Base-by-base conservation (phyloP, 2,113 vertebrate genomes). In the Rhabdornis inornatus region DNA sequence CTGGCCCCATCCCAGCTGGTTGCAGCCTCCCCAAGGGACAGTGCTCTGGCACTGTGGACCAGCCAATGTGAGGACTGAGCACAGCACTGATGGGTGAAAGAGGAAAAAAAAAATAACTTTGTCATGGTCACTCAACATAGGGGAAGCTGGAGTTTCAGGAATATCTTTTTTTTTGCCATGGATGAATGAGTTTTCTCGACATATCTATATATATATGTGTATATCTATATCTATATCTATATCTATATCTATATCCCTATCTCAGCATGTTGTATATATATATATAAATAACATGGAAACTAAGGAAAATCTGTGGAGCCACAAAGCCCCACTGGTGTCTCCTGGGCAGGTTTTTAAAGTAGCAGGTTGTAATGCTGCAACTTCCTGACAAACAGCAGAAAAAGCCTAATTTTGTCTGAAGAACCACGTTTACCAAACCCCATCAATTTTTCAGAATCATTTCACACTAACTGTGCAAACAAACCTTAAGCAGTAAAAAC, bases 11-110 rank as follows among this genome's bases (percentile, higher is more conserved):
- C 44, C 39, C 0, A 0, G 35, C 40, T 31, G 35, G 10, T 5
- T 28, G 13, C 71, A 39, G 44, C 47, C 74, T 40, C 31, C 50
- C 77, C 6, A 2, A 13, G 70, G 42, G 35, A 66, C 13, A 24
- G 2, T 0, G 10, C 2, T 22, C 24, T 17, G 52, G 6, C 20
- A 3, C 0, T 4, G 50, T 9, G 44, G 8, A 35, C 31, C 50
- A 30, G 83, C 10, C 27, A 22, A 4, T 1, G 25, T 0, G 6
- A 49, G 71, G 31, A 44, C 59, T 27, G 56, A 19, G 37, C 90
- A 45, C 70, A 61, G 71, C 82, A 86, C 33, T 4, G 1, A 5
- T 5, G 30, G 57, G 55, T 55, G 74, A 37, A 33, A 59, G 8
- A 21, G 45, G 40, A 13, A 35, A 31, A 61, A 50, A 27, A 56